A percentile compares a stretch with the other conserved stretches of the same genome.
These are phyloP conservation scores for Steinernema carpocapsae DNA, from an alignment of 2,888 invertebrate genomes.

Conservation along the genomic window DNA sequence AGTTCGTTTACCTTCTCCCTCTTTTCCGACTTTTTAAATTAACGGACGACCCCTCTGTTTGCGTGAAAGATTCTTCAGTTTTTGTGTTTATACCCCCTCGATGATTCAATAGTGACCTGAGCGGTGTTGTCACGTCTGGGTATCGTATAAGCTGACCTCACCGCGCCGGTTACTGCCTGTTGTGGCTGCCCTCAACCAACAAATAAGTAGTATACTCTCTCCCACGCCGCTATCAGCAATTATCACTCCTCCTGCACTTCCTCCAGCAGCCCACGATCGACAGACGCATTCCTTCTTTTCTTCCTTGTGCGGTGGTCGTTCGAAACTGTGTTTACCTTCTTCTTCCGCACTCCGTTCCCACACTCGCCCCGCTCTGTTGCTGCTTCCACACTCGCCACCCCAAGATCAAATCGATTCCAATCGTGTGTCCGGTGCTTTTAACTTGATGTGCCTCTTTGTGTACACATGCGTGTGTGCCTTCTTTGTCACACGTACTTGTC, in stretches of 20 bases:
- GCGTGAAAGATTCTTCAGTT: not conserved
- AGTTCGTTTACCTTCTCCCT: too few relatives aligned
- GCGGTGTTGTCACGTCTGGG: not conserved
- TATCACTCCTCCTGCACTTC: not conserved
- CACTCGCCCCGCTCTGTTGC: not conserved
- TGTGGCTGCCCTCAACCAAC: not conserved
- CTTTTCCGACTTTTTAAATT: too few relatives aligned
- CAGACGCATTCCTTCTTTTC: not conserved
- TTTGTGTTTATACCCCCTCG: not conserved
- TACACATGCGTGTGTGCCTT: not conserved
- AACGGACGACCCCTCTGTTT: too few relatives aligned
- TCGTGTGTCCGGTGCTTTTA: not conserved
- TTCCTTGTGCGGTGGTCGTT: not conserved
- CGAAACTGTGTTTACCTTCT: too few relatives aligned
- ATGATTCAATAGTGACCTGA: slow-evolving; percentile 12
- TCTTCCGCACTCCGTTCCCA: not conserved
- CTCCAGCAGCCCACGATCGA: not conserved
- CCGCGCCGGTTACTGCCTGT: not conserved
- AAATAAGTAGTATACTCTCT: not conserved
- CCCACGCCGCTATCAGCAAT: not conserved
- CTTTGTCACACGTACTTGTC: not conserved
- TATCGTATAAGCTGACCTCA: not conserved
- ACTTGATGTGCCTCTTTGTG: not conserved
- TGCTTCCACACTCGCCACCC: not conserved
- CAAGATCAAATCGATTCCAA: slow-evolving; percentile 16